These are phyloP conservation scores for Aplocera efformata DNA, from an alignment of 2,888 invertebrate species.

Conservation along the genomic window DNA sequence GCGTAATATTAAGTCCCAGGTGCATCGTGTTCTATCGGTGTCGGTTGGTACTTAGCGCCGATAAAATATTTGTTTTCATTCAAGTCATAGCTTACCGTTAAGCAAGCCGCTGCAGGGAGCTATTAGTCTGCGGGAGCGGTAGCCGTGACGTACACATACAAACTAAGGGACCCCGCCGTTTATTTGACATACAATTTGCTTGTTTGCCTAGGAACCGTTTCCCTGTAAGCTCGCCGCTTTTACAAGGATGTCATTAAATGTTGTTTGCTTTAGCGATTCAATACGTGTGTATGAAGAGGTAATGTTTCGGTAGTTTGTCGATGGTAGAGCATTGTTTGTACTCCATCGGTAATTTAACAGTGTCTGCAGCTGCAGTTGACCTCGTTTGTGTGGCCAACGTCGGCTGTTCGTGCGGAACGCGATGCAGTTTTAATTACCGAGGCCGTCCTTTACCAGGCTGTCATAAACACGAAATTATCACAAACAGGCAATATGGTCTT, in stretches of 20 bases:
- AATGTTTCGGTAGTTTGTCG: conserved; percentile 34
- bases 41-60: conserved; percentile 43
- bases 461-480: conserved; percentile 20
- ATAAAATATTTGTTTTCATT: conserved; percentile 65
- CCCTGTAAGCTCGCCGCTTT: conserved; percentile 52
- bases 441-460: conserved; percentile 45
- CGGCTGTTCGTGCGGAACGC: conserved; percentile 60
- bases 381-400: conserved; percentile 50
- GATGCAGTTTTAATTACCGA: conserved; percentile 62
- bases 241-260: conserved; percentile 44
- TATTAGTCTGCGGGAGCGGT: conserved; percentile 45
- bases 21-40: conserved; percentile 28
- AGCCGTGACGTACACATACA: conserved; percentile 53
- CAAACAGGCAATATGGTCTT: no score
- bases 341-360: conserved; percentile 39
- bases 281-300: conserved; percentile 33
- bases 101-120: conserved; percentile 53
- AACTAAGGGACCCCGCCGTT: conserved; percentile 53
- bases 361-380: conserved; percentile 46
- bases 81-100: conserved; percentile 67
- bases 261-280: conserved; percentile 46
- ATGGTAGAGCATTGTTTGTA: conserved; percentile 39
- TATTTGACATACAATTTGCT: conserved; percentile 72
- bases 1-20: conserved; percentile 30
- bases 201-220: conserved; percentile 71